Evolutionary conservation across 2,113 vertebrate genomes (phyloP), one percentile per base, ranked within the genome.

Genomic region (Vanacampus margaritifer): DNA sequence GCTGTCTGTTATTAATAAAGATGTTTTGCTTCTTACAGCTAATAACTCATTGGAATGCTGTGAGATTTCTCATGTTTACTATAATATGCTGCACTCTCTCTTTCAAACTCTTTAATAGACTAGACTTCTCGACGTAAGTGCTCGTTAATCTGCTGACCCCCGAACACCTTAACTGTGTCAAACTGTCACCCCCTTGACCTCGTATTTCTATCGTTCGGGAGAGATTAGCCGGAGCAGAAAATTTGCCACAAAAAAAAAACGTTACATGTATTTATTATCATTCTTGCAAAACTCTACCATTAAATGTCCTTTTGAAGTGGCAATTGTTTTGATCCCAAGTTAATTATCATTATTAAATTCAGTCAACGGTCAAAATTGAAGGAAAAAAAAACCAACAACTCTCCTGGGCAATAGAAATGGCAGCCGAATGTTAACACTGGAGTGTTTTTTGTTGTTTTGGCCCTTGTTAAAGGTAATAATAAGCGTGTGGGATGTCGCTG

Each of bases 101-200:
- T 87, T 82, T 89, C 87, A 87, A 82, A 87, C 74, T 71, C 79
- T 71, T 76, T 35, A 79, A 87, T 90, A 90, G 89, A 68, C 84
- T 87, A 86, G 89, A 90, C 89, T 84, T 85, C 87, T 80, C 86
- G 74, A 90, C 78, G 87, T 90, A 90, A 89, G 89, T 78, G 73
- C 69, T 0, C 75, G 65, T 84, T 76, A 80, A 77, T 76, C 74
- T 80, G 59, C 78, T 79, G 28, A 32, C 72, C 79, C 73, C 45
- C 70, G 69, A 82, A 68, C 57, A 65, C 63, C 17, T 64, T 46
- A 24, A 46, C 6, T 64, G 63, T 35, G 23, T 50, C 11, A 4
- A 35, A 53, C 32, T 36, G 76, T 84, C 84, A 87, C 84, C 71
- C 73, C 74, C 83, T 85, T 87, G 68, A 75, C 79, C 87, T 86